Evolutionary conservation across 2,797 vertebrate species (phyloP).

Genomic region (Semotilus atromaculatus): DNA sequence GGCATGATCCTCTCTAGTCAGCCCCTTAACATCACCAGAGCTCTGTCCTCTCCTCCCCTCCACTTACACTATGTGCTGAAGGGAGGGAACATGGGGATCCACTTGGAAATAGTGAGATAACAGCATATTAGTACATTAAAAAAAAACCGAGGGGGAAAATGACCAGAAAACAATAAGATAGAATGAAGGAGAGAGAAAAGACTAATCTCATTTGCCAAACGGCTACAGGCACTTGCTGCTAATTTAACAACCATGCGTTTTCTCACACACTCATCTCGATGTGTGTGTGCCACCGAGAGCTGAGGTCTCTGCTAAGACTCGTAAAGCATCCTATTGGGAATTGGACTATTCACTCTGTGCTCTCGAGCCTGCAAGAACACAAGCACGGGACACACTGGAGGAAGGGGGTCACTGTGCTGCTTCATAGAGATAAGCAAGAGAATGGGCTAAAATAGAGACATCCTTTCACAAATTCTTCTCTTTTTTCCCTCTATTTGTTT

Average conservation of each 20-base stretch:
- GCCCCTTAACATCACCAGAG: not conserved
- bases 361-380: slow-evolving; percentile 7
- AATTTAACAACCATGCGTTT: slow-evolving; percentile 9
- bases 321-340: slow-evolving; percentile 10
- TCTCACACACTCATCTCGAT: slow-evolving; percentile 24
- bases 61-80: not conserved
- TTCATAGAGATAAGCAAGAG: slow-evolving; percentile 10
- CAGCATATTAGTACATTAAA: not conserved
- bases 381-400: not conserved
- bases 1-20: not conserved
- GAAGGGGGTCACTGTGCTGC: not conserved
- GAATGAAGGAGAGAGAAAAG: not conserved
- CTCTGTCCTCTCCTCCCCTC: slow-evolving; percentile 2
- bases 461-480: not conserved
- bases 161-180: slow-evolving; percentile 1
- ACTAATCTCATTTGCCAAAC: slow-evolving; percentile 37
- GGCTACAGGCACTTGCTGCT: slow-evolving; percentile 30
- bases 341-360: slow-evolving; percentile 2
- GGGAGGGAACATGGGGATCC: not conserved
- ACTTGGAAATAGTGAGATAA: slow-evolving; percentile 3
- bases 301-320: not conserved
- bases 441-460: not conserved
- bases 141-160: not conserved
- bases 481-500: not conserved
- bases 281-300: not conserved